These are phyloP conservation scores for Polyergus mexicanus DNA, from an alignment of 1,140 invertebrate species.

Conservation along the genomic window DNA sequence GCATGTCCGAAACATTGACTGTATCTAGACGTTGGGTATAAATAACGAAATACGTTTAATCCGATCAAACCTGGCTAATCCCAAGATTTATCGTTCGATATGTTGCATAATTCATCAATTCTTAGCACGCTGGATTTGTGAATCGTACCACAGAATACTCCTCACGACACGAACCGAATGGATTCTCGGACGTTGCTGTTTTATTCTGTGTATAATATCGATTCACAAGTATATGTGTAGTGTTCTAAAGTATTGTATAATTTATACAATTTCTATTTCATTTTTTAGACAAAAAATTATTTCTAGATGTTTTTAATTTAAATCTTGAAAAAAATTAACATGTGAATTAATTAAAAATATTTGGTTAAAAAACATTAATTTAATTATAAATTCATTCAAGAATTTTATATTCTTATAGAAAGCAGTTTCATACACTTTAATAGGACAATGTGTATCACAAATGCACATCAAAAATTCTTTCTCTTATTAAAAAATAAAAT, in stretches of 20 bases:
- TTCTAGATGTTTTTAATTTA: not conserved
- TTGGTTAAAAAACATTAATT: too few species aligned
- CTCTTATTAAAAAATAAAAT: too few species aligned
- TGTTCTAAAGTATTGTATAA: not conserved
- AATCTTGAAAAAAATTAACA: too few species aligned
- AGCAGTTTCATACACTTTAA: too few species aligned
- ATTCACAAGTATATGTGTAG: not conserved
- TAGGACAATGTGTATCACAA: too few species aligned
- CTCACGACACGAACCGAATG: constrained; percentile 4
- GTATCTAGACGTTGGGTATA: constrained; percentile 39
- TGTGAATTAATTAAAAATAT: too few species aligned
- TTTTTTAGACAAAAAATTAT: not conserved
- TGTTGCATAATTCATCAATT: constrained; percentile 57
- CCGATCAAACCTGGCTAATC: constrained; percentile 53
- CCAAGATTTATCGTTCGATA: constrained; percentile 54
- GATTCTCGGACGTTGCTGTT: not conserved
- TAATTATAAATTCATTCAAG: too few species aligned
- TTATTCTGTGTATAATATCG: constrained; percentile 24
- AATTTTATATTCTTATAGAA: too few species aligned
- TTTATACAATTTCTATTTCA: not conserved
- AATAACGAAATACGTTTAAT: constrained; percentile 63
- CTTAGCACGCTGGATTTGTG: constrained; percentile 53
- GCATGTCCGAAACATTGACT: constrained; percentile 31
- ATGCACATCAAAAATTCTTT: too few species aligned
- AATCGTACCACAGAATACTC: constrained; percentile 38